Evolutionary conservation across 2,888 invertebrate species (phyloP).

Genomic region (Tenthredo scrophulariae): DNA sequence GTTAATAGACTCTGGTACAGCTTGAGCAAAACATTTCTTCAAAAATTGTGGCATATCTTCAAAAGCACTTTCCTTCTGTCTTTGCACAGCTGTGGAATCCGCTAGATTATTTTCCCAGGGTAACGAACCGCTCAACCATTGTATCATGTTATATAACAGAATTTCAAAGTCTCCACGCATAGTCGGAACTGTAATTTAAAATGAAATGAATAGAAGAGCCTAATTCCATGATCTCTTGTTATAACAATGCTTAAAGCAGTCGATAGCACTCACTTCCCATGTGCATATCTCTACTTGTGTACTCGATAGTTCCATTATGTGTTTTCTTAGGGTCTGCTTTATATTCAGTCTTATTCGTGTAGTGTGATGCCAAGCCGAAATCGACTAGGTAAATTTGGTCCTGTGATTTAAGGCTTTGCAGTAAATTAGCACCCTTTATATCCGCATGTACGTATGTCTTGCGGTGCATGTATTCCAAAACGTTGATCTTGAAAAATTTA

Average conservation of each 20-base stretch:
- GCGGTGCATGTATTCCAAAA: conserved; percentile 94
- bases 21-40: conserved; percentile 75
- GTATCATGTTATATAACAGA: conserved; percentile 94
- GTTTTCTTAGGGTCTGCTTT: conserved; percentile 94
- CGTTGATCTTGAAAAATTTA: conserved; percentile 85
- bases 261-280: conserved; percentile 84
- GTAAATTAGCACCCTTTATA: conserved; percentile 96
- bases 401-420: conserved; percentile 85
- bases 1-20: conserved; percentile 73
- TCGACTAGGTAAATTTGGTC: conserved; percentile 93
- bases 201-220: neutral
- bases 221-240: neutral
- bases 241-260: neutral
- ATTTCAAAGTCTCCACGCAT: conserved; percentile 97
- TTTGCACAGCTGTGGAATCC: conserved; percentile 83
- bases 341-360: conserved; percentile 86
- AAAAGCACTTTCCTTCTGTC: conserved; percentile 86
- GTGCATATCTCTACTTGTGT: conserved; percentile 97
- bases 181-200: conserved; percentile 83
- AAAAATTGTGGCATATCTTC: conserved; percentile 79
- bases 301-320: conserved; percentile 98
- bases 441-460: conserved; percentile 97
- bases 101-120: conserved; percentile 90
- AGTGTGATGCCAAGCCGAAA: conserved; percentile 93
- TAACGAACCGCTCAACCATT: conserved; percentile 91